Evolutionary conservation across 1,140 invertebrate genomes (phyloP).

Genomic region (Pseudoatta argentina): DNA sequence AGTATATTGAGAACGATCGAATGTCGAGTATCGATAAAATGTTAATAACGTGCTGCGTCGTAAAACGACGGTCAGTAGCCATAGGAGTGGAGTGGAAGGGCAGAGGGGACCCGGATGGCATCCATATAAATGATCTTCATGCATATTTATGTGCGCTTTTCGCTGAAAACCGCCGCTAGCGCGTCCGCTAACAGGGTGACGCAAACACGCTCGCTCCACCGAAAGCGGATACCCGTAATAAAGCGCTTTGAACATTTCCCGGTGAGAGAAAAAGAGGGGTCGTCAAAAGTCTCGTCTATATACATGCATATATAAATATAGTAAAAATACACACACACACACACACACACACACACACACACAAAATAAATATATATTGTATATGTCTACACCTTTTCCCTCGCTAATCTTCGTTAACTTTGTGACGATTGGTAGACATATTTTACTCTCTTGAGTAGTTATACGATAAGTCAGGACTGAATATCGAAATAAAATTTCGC

Average conservation of each 20-base stretch:
- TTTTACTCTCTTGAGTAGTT: too few relatives aligned
- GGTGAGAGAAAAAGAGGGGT: slow-evolving; percentile 46
- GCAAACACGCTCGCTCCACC: slow-evolving; percentile 79
- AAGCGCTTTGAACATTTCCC: slow-evolving; percentile 83
- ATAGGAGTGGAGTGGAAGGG: slow-evolving; percentile 17
- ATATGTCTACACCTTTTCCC: too few relatives aligned
- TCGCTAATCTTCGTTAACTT: too few relatives aligned
- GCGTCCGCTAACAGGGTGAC: slow-evolving; percentile 81
- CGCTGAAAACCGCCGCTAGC: slow-evolving; percentile 81
- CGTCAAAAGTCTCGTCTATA: slow-evolving; percentile 19
- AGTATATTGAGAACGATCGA: slow-evolving; percentile 31
- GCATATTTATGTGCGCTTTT: slow-evolving; percentile 86
- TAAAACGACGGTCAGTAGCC: slow-evolving; percentile 64
- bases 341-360: too few relatives aligned
- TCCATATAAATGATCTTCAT: slow-evolving; percentile 85
- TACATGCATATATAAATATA: slow-evolving; percentile 29
- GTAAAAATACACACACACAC: neutral
- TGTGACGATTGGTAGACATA: too few relatives aligned
- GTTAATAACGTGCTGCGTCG: slow-evolving; percentile 82
- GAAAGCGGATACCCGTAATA: slow-evolving; percentile 81
- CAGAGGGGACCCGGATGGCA: slow-evolving; percentile 51
- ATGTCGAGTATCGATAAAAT: slow-evolving; percentile 79
- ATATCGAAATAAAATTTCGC: slow-evolving; percentile 6
- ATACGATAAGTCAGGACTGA: neutral
- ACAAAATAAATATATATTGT: slow-evolving; percentile 39